phyloP scores from a whole-genome alignment of 2,113 vertebrate species.

The Bubo blakistoni region DNA sequence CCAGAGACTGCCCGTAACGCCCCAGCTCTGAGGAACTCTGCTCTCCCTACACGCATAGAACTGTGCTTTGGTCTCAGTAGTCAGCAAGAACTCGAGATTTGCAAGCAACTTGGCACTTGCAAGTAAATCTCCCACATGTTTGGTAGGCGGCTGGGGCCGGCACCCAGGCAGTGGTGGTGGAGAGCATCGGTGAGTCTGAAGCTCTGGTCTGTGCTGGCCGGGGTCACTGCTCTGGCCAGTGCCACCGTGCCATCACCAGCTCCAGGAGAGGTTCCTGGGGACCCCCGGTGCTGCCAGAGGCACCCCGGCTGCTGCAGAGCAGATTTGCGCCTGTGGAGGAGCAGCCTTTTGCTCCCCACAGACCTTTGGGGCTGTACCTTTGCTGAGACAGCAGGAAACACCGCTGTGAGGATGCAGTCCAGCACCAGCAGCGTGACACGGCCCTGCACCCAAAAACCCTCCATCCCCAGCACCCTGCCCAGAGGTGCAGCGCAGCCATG shows the following conservation, averaged over 20 bases:
- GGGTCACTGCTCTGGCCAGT: accelerated
- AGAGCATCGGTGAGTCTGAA: not conserved
- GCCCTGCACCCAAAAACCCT: not conserved
- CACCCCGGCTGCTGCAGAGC: not conserved
- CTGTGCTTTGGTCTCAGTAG: not conserved
- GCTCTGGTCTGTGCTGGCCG: not conserved
- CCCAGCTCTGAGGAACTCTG: not conserved
- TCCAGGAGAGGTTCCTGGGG: not conserved
- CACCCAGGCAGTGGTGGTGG: not conserved
- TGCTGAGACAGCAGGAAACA: not conserved
- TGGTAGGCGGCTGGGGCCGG: not conserved
- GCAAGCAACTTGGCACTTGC: not conserved
- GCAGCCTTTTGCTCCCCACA: not conserved
- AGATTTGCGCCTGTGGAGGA: not conserved
- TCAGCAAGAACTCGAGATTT: not conserved
- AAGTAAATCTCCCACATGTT: not conserved
- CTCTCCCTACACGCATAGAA: accelerated
- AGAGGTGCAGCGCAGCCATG: not conserved
- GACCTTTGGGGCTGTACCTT: not conserved
- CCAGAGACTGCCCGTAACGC: accelerated
- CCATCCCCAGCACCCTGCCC: not conserved
- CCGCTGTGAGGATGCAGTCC: accelerated
- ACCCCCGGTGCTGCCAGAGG: not conserved
- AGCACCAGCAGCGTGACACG: accelerated
- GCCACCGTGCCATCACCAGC: accelerated